A percentile compares a stretch with the other conserved stretches of the same genome.
Conservation (phyloP, 2,888 invertebrate genomes). For the Morinoia aosen region DNA sequence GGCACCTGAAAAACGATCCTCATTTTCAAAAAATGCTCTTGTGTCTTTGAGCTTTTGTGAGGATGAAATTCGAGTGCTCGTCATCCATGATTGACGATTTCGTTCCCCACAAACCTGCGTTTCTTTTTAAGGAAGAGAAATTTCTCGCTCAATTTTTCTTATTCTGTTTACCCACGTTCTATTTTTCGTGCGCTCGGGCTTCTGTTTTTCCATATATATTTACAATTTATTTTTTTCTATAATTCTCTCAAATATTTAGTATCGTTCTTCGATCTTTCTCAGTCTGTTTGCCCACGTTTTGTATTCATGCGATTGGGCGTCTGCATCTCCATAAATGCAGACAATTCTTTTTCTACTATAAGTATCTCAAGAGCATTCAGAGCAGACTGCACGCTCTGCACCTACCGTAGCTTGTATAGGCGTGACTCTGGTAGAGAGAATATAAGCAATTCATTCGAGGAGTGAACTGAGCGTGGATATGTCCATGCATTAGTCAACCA, state of each 20-base stretch:
- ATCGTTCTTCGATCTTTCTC: too few species aligned
- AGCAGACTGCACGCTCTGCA: background rate
- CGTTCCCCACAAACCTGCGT: background rate
- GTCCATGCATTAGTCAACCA: background rate
- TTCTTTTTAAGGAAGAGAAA: background rate
- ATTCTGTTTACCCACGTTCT: too few species aligned
- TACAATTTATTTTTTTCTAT: too few species aligned
- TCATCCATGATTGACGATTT: background rate
- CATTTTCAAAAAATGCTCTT: background rate
- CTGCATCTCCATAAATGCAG: background rate
- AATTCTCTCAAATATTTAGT: too few species aligned
- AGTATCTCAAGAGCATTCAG: background rate
- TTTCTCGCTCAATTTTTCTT: too few species aligned
- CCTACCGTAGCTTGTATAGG: background rate
- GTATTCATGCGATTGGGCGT: background rate
- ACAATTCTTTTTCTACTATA: background rate
- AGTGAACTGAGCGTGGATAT: background rate
- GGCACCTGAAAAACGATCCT: background rate
- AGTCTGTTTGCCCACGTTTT: background rate
- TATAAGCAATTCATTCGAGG: background rate
- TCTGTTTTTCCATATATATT: too few species aligned
- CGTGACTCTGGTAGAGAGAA: background rate
- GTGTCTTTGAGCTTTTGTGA: background rate
- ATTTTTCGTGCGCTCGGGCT: too few species aligned
- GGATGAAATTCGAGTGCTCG: slow-evolving; percentile 5